Conservation (phyloP, 2,113 vertebrate genomes). For the Proterorhinus semilunaris region DNA sequence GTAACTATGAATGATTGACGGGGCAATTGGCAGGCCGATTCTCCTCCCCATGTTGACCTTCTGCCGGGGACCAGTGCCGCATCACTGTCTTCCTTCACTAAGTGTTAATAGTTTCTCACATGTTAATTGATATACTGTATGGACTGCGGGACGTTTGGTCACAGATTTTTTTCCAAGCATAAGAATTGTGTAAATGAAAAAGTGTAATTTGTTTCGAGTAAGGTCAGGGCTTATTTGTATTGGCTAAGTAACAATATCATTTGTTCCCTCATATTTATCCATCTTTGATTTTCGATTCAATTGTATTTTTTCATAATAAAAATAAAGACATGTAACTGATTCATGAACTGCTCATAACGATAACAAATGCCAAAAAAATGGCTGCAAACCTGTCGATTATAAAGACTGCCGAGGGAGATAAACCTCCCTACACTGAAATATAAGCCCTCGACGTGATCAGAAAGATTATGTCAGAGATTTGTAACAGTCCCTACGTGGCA, state of each 20-base stretch:
- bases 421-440: constrained; percentile 9
- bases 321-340: too few species aligned
- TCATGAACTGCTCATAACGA: too few species aligned
- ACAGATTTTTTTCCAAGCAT: too few species aligned
- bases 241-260: too few species aligned
- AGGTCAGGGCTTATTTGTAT: too few species aligned
- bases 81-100: constrained; percentile 27
- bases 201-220: too few species aligned
- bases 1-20: constrained; percentile 60
- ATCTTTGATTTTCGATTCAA: too few species aligned
- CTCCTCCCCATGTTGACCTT: constrained; percentile 53
- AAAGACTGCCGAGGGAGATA: constrained; percentile 7
- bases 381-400: too few species aligned
- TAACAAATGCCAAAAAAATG: too few species aligned
- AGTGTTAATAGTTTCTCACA: constrained; percentile 38
- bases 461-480: not conserved
- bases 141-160: not conserved
- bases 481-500: not conserved
- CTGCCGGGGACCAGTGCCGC: constrained; percentile 42
- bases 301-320: too few species aligned
- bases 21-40: constrained; percentile 39
- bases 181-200: too few species aligned
- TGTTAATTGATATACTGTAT: not conserved
- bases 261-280: too few species aligned
- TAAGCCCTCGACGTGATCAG: not conserved